Evolutionary conservation across 2,888 invertebrate species (phyloP).

Genomic region (Tuberolachnus salignus): DNA sequence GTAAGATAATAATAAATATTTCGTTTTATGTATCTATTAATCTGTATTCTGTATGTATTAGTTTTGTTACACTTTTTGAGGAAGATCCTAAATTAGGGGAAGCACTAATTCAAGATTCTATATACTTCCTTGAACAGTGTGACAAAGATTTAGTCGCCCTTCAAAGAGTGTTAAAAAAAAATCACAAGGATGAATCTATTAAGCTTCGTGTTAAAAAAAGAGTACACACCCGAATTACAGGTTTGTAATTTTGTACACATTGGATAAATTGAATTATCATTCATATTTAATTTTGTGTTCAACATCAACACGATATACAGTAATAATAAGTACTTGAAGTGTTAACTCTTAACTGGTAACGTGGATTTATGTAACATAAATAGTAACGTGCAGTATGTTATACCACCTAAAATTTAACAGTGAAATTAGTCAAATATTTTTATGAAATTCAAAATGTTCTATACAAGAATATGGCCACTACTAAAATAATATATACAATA

Average conservation of each 20-base stretch:
- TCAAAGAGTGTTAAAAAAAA: slow-evolving; percentile 67
- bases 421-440: too few species aligned
- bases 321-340: too few species aligned
- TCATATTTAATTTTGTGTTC: too few species aligned
- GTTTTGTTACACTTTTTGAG: slow-evolving; percentile 75
- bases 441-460: too few species aligned
- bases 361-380: too few species aligned
- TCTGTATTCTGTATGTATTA: slow-evolving; percentile 62
- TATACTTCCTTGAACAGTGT: slow-evolving; percentile 70
- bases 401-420: too few species aligned
- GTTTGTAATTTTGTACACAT: slow-evolving; percentile 58
- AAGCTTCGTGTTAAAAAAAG: slow-evolving; percentile 68
- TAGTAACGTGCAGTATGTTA: too few species aligned
- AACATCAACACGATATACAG: too few species aligned
- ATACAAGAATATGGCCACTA: too few species aligned
- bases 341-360: too few species aligned
- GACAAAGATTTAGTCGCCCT: slow-evolving; percentile 69
- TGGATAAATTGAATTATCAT: neutral
- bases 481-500: too few species aligned
- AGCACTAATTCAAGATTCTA: slow-evolving; percentile 71
- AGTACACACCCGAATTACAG: slow-evolving; percentile 71
- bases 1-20: slow-evolving; percentile 65
- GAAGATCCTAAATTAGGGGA: slow-evolving; percentile 72
- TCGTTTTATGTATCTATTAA: neutral
- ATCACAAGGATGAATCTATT: slow-evolving; percentile 62